A percentile compares a stretch with the other conserved stretches of the same genome.
These are phyloP conservation scores for Dichetophora obliterata DNA, from an alignment of 2,888 invertebrate genomes.

Conservation along the genomic window DNA sequence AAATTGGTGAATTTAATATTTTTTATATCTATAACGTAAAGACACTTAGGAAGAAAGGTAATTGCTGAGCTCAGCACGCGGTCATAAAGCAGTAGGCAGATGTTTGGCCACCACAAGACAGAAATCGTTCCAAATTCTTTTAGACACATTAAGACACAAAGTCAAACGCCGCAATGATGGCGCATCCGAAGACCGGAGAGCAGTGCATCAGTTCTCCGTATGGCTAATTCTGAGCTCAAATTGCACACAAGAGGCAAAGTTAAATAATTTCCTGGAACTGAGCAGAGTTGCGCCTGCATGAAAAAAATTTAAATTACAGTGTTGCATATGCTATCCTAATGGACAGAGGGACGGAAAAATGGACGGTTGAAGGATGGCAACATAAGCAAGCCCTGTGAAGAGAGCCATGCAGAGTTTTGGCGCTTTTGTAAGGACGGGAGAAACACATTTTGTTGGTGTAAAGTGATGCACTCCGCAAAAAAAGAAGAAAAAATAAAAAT, in stretches of 20 bases:
- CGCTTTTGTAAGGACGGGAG: not conserved
- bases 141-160: constrained; percentile 57
- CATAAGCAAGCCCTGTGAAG: constrained; percentile 22
- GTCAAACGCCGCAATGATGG: constrained; percentile 19
- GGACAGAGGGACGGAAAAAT: not conserved
- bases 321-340: constrained; percentile 46
- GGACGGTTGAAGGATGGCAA: not conserved
- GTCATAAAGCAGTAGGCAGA: not conserved
- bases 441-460: not conserved
- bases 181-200: constrained; percentile 1
- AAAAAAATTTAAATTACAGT: constrained; percentile 48
- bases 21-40: too few relatives aligned
- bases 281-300: constrained; percentile 28
- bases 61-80: too few relatives aligned
- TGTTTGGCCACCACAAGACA: constrained; percentile 22
- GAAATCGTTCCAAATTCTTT: constrained; percentile 57
- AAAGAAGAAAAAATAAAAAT: too few relatives aligned
- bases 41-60: too few relatives aligned
- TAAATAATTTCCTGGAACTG: constrained; percentile 34
- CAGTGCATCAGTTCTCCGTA: not conserved
- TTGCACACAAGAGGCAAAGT: constrained; percentile 27
- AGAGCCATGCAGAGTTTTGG: too few relatives aligned
- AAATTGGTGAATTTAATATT: too few relatives aligned
- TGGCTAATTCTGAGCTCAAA: constrained; percentile 16
- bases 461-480: not conserved